These are phyloP conservation scores for Napeogenes sylphis DNA, from an alignment of 2,888 invertebrate genomes.

Conservation along the genomic window DNA sequence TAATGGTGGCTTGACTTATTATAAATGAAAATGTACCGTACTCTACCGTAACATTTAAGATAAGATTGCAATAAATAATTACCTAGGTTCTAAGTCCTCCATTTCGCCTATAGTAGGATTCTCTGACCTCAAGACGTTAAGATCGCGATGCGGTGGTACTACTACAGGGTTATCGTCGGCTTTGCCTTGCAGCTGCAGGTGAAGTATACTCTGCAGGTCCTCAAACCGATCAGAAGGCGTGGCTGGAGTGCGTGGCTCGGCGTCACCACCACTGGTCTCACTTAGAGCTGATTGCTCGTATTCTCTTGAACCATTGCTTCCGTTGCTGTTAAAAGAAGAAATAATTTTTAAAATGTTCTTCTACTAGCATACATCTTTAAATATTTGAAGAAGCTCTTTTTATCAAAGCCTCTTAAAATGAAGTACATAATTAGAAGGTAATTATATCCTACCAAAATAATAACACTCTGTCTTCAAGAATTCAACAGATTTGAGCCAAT, in stretches of 20 bases:
- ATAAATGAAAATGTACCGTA: background rate
- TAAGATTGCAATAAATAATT: constrained; percentile 33
- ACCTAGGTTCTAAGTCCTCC: constrained; percentile 79
- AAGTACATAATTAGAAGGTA: background rate
- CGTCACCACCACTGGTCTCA: constrained; percentile 60
- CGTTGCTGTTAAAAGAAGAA: constrained; percentile 49
- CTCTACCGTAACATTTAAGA: background rate
- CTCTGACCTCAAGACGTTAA: constrained; percentile 73
- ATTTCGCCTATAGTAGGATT: constrained; percentile 85
- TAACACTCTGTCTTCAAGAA: constrained; percentile 15
- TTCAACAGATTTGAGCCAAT: constrained; percentile 24
- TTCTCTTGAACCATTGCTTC: constrained; percentile 65
- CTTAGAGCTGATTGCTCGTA: constrained; percentile 69
- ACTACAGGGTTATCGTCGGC: constrained; percentile 72
- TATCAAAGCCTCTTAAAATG: background rate
- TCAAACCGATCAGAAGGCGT: constrained; percentile 78
- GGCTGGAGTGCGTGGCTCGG: constrained; percentile 56
- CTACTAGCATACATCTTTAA: too few species aligned
- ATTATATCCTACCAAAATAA: constrained; percentile 10
- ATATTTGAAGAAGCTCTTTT: background rate
- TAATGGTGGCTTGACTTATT: background rate
- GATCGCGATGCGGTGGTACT: constrained; percentile 72
- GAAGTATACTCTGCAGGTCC: constrained; percentile 78
- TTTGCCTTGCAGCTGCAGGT: constrained; percentile 71
- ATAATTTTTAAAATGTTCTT: background rate